Evolutionary conservation across 2,797 vertebrate species (phyloP), one percentile per base, ranked within the genome.

Genomic region (Pelobates cultripes): DNA sequence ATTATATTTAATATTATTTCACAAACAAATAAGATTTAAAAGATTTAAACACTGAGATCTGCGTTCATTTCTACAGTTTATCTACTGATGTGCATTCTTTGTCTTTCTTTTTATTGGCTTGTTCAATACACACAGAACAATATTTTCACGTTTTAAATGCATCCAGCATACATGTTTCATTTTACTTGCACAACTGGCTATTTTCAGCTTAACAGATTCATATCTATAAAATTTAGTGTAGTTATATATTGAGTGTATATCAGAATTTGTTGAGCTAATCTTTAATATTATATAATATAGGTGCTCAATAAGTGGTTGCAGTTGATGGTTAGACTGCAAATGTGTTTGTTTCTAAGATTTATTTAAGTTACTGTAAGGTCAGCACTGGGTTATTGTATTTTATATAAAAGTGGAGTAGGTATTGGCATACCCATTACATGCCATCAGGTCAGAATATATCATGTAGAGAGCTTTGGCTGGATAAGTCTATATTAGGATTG

Each of bases 351-450:
- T 69, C 43, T 73, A 42, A 40, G 60, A 67, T 82, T 82, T 67
- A 78, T 60, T 73, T 53, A 81, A 70, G 40, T 43, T 53, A 71
- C 28, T 45, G 67, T 70, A 44, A 69, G 78, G 74, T 77, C 74
- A 82, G 70, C 79, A 63, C 57, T 12, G 15, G 60, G 47, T 61
- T 74, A 83, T 83, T 83, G 76, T 78, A 83, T 83, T 83, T 74
- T 73, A 70, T 74, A 83, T 78, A 78, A 78, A 83, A 78, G n/a
- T 51, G 47, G n/a, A 75, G 53, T 73, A 73, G 42, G n/a, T 83
- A 83, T 83, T 78, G 76, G 76, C 81, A 78, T 75, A 78, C 51
- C 44, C 53, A 78, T 78, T 78, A 83, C 55, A 75, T 78, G 40
- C 55, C 81, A 83, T 70, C 42, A 78, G 43, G 42, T 43, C 14